Evolutionary conservation across 2,888 invertebrate genomes (phyloP), one percentile per base, ranked within the genome.

Genomic region (Sinotaia quadrata): DNA sequence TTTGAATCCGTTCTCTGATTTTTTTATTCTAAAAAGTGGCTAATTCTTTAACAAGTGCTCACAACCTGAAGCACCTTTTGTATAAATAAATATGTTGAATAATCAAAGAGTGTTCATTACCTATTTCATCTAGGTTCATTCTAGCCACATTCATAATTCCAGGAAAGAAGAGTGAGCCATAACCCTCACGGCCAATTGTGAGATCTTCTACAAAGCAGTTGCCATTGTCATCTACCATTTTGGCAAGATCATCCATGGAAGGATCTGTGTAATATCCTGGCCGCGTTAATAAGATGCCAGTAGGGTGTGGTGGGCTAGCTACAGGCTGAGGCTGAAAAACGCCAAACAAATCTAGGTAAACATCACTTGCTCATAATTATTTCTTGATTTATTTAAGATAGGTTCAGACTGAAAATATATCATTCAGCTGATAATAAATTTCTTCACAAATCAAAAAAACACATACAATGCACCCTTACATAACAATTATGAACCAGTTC

Each of bases 191-290:
- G 0, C 97, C 97, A 68, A 98, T 91, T 0, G 95, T 95, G 73
- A 98, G 93, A 78, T 95, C 93, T 7, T 95, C 93, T 0, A 97
- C 93, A 18, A 94, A 89, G 85, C 96, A 97, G 2, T 92, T 91
- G 0, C 94, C 94, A 82, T 95, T 93, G 44, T 82, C 83, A 5
- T 93, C 91, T 0, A 92, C 90, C 51, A 94, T 77, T 12, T 82
- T 79, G 4, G 78, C 91, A 80, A 99, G 91, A 76, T 95, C 94
- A 49, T 95, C 93, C 69, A 97, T 84, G 0, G 93, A 89, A 0
- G 98, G 98, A 73, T 95, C 92, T 0, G 95, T 96, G 87, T 95
- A 98, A 88, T 98, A 98, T 7, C 96, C 97, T 90, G 92, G 82
- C 0, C 96, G 90, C 0, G 92, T 92, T 51, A 96, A 89, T 8